These are phyloP conservation scores for Gryllus bimaculatus DNA, from an alignment of 1,140 invertebrate genomes.

Conservation along the genomic window DNA sequence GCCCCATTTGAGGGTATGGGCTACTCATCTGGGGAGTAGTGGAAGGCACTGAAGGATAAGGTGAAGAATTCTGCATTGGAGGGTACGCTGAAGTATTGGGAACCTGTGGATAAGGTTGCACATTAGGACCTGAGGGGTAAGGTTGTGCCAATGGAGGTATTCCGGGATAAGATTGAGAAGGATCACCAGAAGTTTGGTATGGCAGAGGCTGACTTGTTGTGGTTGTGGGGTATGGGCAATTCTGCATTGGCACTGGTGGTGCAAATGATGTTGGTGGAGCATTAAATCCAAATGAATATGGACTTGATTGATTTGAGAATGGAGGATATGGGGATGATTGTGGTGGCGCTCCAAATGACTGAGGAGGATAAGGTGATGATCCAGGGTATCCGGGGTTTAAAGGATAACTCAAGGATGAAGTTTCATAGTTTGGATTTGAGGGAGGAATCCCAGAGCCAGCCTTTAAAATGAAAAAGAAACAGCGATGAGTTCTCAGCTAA, in stretches of 20 bases:
- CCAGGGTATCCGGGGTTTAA: slow-evolving; percentile 12
- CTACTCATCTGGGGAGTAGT: background rate
- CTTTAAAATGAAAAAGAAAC: slow-evolving; percentile 17
- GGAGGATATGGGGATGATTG: slow-evolving; percentile 7
- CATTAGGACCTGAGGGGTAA: background rate
- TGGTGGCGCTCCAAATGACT: background rate
- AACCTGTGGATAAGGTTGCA: background rate
- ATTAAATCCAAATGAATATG: background rate
- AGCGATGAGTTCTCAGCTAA: background rate
- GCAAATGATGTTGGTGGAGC: slow-evolving; percentile 13
- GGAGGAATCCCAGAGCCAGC: slow-evolving; percentile 17
- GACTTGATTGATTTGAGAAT: slow-evolving; percentile 6
- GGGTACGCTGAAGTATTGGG: background rate
- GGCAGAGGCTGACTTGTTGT: background rate
- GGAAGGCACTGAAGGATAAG: background rate
- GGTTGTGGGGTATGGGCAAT: background rate
- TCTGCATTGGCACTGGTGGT: background rate
- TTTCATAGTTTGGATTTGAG: slow-evolving; percentile 7
- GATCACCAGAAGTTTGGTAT: background rate
- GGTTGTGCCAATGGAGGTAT: background rate
- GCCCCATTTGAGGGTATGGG: background rate
- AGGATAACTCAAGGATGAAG: slow-evolving; percentile 14
- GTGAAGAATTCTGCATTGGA: no score
- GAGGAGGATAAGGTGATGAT: background rate
- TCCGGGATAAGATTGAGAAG: background rate